phyloP scores from a whole-genome alignment of 2,797 vertebrate species.

The Melanotaenia maccullochi region DNA sequence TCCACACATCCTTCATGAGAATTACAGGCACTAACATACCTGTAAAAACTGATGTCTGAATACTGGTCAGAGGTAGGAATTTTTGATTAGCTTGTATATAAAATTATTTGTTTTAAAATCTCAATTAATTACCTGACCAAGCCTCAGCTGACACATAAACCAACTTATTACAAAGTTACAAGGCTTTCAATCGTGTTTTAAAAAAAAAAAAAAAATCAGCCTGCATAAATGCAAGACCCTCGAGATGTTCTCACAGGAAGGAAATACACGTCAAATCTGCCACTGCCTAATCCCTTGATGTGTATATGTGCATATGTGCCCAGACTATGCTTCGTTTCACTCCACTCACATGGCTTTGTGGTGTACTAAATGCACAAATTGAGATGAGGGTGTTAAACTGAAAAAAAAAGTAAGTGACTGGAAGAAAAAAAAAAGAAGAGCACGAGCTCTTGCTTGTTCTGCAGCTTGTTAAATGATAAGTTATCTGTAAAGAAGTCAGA shows the following conservation, averaged over 20 bases:
- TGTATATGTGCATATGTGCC: conserved; percentile 21
- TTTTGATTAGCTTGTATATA: background rate
- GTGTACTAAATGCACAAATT: conserved; percentile 27
- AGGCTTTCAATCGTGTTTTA: background rate
- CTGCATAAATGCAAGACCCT: conserved; percentile 52
- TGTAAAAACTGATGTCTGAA: background rate
- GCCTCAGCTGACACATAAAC: background rate
- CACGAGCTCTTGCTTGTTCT: background rate
- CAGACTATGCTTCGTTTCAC: conserved; percentile 17
- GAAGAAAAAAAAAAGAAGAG: background rate
- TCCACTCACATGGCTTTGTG: conserved; percentile 40
- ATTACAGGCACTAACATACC: background rate
- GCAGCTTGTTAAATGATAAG: background rate
- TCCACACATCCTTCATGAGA: background rate
- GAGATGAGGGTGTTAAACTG: conserved; percentile 30
- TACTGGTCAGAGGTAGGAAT: conserved; percentile 8
- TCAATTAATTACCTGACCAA: background rate
- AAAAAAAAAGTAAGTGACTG: background rate
- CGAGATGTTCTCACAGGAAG: conserved; percentile 73
- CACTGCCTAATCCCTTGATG: conserved; percentile 17
- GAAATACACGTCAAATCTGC: conserved; percentile 53
- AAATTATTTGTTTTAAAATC: background rate
- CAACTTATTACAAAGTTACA: background rate
- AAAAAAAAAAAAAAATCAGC: background rate
- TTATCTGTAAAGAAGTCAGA: background rate